Percentiles rank a stretch among this genome's conserved stretches.
Evolutionary conservation across 2,113 vertebrate genomes (phyloP).

Genomic region (Monopterus albus): DNA sequence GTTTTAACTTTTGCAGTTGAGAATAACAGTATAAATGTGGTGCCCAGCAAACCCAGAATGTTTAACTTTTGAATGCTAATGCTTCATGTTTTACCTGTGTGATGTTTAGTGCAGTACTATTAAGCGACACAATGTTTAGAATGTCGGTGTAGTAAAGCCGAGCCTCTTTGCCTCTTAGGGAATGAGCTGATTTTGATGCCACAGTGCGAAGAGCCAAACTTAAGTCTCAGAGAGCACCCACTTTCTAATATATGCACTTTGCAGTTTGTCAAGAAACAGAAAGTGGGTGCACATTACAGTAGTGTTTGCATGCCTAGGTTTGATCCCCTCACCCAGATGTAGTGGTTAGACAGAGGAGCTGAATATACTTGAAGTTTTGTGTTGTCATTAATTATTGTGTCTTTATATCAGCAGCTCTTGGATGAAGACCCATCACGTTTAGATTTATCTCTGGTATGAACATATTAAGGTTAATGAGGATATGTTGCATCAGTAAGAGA

Average conservation of each 20-base stretch:
- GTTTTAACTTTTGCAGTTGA: slow-evolving; percentile 42
- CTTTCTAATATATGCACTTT: slow-evolving; percentile 70
- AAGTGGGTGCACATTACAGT: slow-evolving; percentile 54
- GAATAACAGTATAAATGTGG: slow-evolving; percentile 19
- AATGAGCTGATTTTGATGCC: slow-evolving; percentile 50
- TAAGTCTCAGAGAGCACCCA: slow-evolving; percentile 56
- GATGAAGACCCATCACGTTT: slow-evolving; percentile 40
- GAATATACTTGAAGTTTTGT: slow-evolving; percentile 84
- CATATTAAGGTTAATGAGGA: slow-evolving; percentile 27
- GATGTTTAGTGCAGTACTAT: slow-evolving; percentile 46
- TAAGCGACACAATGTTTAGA: slow-evolving; percentile 52
- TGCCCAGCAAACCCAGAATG: slow-evolving; percentile 14
- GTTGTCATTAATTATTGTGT: slow-evolving; percentile 58
- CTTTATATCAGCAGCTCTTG: slow-evolving; percentile 56
- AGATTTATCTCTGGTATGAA: slow-evolving; percentile 39
- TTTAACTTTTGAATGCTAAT: slow-evolving; percentile 56
- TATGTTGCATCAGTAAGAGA: slow-evolving; percentile 32
- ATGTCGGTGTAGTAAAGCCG: slow-evolving; percentile 58
- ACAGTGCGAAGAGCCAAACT: slow-evolving; percentile 53
- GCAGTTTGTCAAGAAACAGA: slow-evolving; percentile 56
- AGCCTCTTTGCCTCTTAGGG: slow-evolving; percentile 59
- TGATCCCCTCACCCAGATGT: slow-evolving; percentile 53
- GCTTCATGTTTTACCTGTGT: slow-evolving; percentile 56
- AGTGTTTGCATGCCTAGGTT: slow-evolving; percentile 75
- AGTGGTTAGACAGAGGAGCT: slow-evolving; percentile 60